Evolutionary conservation across 2,797 vertebrate genomes (phyloP).

Genomic region (Enteromius thamalakanensis): DNA sequence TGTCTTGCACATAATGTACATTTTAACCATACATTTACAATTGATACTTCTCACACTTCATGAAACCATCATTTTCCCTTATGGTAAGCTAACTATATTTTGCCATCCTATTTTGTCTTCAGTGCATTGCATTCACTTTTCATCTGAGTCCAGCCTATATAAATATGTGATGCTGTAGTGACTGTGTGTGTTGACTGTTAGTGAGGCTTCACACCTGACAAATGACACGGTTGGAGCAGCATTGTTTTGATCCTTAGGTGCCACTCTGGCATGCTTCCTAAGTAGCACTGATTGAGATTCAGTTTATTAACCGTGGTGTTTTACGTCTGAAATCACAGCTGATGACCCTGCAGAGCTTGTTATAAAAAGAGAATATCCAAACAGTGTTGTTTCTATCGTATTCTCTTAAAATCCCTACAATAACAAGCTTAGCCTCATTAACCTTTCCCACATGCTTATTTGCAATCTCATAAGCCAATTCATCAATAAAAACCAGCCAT

Average conservation of each 20-base stretch:
- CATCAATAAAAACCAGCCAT: slow-evolving; percentile 26
- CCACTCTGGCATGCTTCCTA: not conserved
- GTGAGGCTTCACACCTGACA: slow-evolving; percentile 32
- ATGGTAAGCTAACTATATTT: not conserved
- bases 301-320: slow-evolving; percentile 9
- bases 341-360: not conserved
- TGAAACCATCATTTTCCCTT: not conserved
- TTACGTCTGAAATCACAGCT: not conserved
- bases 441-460: not conserved
- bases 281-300: slow-evolving; percentile 14
- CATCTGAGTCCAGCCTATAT: not conserved
- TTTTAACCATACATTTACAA: not conserved
- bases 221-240: slow-evolving; percentile 1
- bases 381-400: not conserved
- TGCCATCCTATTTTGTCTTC: not conserved
- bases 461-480: slow-evolving; percentile 10
- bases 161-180: not conserved
- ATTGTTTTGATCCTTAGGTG: slow-evolving; percentile 18
- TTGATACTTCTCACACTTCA: not conserved
- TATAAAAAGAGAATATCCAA: not conserved
- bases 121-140: not conserved
- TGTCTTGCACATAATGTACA: not conserved
- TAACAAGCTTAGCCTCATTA: not conserved
- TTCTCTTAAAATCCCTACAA: slow-evolving; percentile 5
- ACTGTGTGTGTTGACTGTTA: not conserved